Conservation (phyloP, 2,113 vertebrate genomes). For the Ardeotis arabs region DNA sequence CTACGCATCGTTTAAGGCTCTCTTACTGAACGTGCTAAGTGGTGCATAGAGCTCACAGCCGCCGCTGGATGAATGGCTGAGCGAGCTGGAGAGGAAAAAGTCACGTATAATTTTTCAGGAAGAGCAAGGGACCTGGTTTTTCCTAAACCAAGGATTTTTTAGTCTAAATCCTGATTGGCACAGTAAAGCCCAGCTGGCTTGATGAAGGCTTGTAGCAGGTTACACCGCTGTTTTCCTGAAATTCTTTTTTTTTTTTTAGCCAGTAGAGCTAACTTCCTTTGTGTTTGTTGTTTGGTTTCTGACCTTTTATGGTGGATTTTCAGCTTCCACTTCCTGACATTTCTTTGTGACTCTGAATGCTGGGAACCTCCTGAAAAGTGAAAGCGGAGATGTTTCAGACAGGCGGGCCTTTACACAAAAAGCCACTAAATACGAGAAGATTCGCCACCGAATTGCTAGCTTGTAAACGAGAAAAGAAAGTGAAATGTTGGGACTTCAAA, state of each 20-base stretch:
- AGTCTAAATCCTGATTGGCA: background rate
- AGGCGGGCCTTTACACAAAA: background rate
- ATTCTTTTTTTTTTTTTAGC: background rate
- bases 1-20: background rate
- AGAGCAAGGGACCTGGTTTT: background rate
- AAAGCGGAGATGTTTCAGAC: background rate
- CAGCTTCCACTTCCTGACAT: background rate
- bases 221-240: background rate
- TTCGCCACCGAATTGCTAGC: background rate
- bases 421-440: background rate
- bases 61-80: background rate
- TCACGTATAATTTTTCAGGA: background rate
- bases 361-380: background rate
- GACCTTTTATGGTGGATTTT: background rate
- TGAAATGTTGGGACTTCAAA: background rate
- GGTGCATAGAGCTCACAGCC: background rate
- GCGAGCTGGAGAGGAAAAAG: background rate
- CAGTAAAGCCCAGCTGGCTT: background rate
- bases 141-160: background rate
- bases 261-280: background rate
- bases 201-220: background rate
- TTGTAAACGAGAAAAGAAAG: background rate
- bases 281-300: background rate
- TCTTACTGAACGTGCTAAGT: background rate
- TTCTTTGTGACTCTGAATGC: background rate